Evolutionary conservation across 2,797 vertebrate species (phyloP), one percentile per base, ranked within the genome.

Genomic region (Mycteria americana): DNA sequence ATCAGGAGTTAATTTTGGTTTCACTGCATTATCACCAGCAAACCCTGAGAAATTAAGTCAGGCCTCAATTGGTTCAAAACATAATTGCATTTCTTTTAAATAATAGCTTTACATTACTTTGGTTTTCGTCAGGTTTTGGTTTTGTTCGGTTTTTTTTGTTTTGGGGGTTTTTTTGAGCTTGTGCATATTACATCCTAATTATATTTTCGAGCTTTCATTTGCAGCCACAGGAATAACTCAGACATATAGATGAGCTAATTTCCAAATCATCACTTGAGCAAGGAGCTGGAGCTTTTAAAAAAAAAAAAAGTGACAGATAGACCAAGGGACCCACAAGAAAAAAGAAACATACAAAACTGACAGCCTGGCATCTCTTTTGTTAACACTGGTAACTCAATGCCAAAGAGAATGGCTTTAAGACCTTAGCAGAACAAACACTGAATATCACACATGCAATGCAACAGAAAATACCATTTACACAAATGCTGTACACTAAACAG

Each of bases 71-170:
- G 85, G 39, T 65, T 95, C 48, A 91, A 88, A 84, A 70, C 14
- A 31, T 87, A 94, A 95, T 60, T 95, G 91, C 74, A 72, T 75
- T 89, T 93, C 56, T 96, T 84, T 76, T 84, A 92, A 95, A 90
- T 72, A 92, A 96, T 16, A 93, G 70, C 50, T 81, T 78, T 56
- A 62, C 14, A 13, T 91, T 79, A 74, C 54, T 85, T 79, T 25
- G 27, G 8, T 30, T 70, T 91, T 60, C 67, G 54, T 72, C 16
- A 19, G 8, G 18, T n/a, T 17, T 35, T 27, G 17, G 16, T 18
- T 21, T 17, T 16, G 21, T 17, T 35, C 37, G 37, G 37, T 39
- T 39, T 39, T 39, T 39, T 39, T 39, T 39, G 37, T 39, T 39
- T 11, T 10, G 37, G 37, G 37, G 37, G 33, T 46, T 59, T 91